Conservation (phyloP, 2,797 vertebrate genomes). For the Galago senegalensis region DNA sequence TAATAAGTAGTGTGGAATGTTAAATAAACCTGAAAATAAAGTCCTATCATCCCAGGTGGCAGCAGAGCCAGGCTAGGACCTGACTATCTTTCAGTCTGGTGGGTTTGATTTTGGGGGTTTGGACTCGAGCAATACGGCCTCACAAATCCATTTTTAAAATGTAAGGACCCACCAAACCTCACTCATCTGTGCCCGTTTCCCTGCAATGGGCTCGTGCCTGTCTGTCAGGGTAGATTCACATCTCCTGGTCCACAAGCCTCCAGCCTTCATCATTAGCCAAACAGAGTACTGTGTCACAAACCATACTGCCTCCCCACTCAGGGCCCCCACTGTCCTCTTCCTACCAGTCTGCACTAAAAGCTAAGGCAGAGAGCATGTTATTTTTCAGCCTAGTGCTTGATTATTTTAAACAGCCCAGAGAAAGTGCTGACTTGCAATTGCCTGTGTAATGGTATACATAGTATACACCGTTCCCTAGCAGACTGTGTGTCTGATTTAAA, state of each 20-base stretch:
- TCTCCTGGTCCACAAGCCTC: not conserved
- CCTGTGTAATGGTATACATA: not conserved
- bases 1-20: not conserved
- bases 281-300: not conserved
- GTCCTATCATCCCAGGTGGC: not conserved
- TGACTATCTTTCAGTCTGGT: not conserved
- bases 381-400: not conserved
- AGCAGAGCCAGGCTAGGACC: not conserved
- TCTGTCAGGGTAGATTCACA: not conserved
- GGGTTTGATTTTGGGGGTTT: not conserved
- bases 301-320: not conserved
- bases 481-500: not conserved
- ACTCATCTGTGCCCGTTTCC: not conserved
- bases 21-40: not conserved
- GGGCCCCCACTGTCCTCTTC: not conserved
- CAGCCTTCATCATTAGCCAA: not conserved
- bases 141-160: slow-evolving; percentile 17
- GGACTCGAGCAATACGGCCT: not conserved
- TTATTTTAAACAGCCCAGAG: not conserved
- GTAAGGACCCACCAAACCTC: not conserved
- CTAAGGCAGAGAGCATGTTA: not conserved
- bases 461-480: not conserved
- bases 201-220: not conserved
- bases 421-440: not conserved
- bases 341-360: not conserved